These are phyloP conservation scores for Ptilorrhoa leucosticta DNA, from an alignment of 2,113 vertebrate genomes.

Conservation along the genomic window DNA sequence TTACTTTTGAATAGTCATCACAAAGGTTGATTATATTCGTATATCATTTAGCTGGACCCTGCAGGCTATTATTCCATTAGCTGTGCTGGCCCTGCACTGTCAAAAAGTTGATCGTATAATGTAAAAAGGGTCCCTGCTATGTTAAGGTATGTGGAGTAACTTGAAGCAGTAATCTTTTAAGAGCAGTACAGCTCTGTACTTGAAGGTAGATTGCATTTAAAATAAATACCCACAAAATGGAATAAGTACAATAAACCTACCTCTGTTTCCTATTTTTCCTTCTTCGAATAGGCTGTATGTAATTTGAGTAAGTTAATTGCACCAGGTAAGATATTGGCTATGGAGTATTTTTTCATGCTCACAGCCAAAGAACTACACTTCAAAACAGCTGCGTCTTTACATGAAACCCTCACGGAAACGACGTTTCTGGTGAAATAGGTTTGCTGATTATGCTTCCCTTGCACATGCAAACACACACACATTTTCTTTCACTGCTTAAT, in stretches of 20 bases:
- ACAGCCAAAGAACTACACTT: not conserved
- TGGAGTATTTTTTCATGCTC: not conserved
- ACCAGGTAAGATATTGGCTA: not conserved
- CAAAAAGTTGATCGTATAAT: slow-evolving; percentile 83
- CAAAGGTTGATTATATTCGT: slow-evolving; percentile 88
- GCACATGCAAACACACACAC: not conserved
- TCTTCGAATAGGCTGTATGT: not conserved
- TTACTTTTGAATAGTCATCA: slow-evolving; percentile 89
- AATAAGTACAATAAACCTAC: not conserved
- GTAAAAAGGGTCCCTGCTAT: slow-evolving; percentile 77
- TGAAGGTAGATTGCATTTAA: slow-evolving; percentile 39
- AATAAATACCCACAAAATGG: slow-evolving; percentile 24
- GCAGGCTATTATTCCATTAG: slow-evolving; percentile 89
- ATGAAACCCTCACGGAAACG: fast-evolving
- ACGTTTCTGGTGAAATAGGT: not conserved
- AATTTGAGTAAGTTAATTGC: slow-evolving; percentile 22
- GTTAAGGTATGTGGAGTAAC: slow-evolving; percentile 80
- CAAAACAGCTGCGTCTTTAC: not conserved
- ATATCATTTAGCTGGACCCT: slow-evolving; percentile 89
- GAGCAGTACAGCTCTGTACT: slow-evolving; percentile 24
- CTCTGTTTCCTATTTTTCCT: slow-evolving; percentile 8
- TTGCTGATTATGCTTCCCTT: slow-evolving; percentile 1
- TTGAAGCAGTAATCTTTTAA: slow-evolving; percentile 69
- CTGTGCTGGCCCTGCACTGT: slow-evolving; percentile 77
- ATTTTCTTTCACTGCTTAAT: slow-evolving; percentile 47